Base-by-base conservation (phyloP, 2,113 vertebrate species). In the Crotalus horridus region DNA sequence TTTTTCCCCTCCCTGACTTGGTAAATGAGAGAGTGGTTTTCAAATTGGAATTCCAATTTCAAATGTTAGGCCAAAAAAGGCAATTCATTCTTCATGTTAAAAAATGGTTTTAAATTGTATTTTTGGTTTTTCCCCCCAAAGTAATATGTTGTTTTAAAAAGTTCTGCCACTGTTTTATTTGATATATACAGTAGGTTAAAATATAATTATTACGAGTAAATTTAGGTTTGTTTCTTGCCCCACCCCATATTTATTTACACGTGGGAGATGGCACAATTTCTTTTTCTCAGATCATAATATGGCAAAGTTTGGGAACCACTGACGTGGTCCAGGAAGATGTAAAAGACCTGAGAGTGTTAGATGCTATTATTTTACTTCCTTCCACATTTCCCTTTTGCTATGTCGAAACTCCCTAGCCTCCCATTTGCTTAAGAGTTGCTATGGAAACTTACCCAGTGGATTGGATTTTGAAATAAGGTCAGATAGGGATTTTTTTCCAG, bases 391-490 rank as follows among this genome's bases (percentile, higher is more conserved):
- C 23, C 48, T 87, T 93, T 26, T 53, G 56, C 39, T 64, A 85
- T 87, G 89, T 90, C 87, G 56, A 90, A 90, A 90, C 89, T 90
- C 92, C 89, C 92, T 86, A 93, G 92, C 88, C 55, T 64, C 74
- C 21, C 23, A 90, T 90, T 93, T 39, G 92, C 92, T 89, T 53
- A 90, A 81, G 56, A 87, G 92, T 93, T 93, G 89, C 92, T 90
- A 93, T 93, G 92, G 92, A 90, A 93, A 93, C 92, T 24, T 64
- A 54, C 56, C 81, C 89, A 54, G 89, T 90, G 81, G 89, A 89
- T 93, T 93, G 89, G 61, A 61, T 90, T 85, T 93, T 93, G 89
- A 90, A 93, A 93, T 90, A 93, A 90, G 92, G 92, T 90, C 92
- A 93, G 21, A 87, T 87, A 48, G 56, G 88, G 81, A 86, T 90